A percentile compares a stretch with the other conserved stretches of the same genome.
These are phyloP conservation scores for Melanotaenia trifasciata DNA, from an alignment of 2,797 vertebrate genomes.

Conservation along the genomic window DNA sequence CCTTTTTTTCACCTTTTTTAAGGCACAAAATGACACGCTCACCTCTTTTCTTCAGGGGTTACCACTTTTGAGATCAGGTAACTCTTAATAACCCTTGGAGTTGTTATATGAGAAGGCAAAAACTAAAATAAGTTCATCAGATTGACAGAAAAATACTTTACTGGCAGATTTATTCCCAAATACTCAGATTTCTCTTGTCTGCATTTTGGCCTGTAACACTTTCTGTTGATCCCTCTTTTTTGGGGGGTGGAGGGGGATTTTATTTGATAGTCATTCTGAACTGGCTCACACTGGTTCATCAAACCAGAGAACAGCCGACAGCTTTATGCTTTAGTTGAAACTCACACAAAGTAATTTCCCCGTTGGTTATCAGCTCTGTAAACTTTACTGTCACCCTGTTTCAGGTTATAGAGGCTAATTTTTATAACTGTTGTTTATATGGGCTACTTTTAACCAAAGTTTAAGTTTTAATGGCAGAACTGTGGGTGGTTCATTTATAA, in stretches of 20 bases:
- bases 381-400: not conserved
- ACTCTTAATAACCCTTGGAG: not conserved
- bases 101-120: not conserved
- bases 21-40: not conserved
- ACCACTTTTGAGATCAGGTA: not conserved
- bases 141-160: not conserved
- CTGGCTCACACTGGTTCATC: not conserved
- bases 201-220: not conserved
- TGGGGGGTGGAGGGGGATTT: too few species aligned
- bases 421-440: too few species aligned
- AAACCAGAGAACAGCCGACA: not conserved
- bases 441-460: not conserved
- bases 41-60: not conserved
- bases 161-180: not conserved
- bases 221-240: not conserved
- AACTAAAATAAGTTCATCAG: not conserved
- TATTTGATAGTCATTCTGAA: not conserved
- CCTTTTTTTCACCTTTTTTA: not conserved
- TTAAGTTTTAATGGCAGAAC: not conserved
- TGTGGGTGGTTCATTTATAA: not conserved
- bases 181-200: not conserved
- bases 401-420: not conserved
- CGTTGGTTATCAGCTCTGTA: not conserved
- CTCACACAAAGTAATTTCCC: not conserved
- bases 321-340: not conserved